Percentiles rank a stretch among this genome's conserved stretches.
phyloP scores from a whole-genome alignment of 2,113 vertebrate genomes.

The Oplegnathus fasciatus region DNA sequence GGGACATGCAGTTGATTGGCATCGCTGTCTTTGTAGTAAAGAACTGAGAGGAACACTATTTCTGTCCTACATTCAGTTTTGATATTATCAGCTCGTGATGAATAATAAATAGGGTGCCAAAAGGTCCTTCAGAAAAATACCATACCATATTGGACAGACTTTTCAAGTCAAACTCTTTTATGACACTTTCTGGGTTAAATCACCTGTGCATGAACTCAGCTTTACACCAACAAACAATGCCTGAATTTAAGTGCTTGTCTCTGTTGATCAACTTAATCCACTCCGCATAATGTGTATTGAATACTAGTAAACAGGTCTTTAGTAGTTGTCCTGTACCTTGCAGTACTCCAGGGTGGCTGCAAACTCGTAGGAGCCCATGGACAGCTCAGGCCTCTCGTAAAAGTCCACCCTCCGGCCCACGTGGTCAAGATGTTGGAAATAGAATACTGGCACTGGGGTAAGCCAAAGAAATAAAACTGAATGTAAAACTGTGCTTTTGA shows the following conservation, averaged over 20 bases:
- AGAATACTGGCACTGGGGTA: slow-evolving; percentile 89
- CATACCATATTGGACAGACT: background rate
- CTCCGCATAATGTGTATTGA: background rate
- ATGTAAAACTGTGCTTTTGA: background rate
- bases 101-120: slow-evolving; percentile 36
- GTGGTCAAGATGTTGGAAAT: slow-evolving; percentile 98
- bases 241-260: background rate
- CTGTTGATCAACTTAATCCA: background rate
- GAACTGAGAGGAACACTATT: background rate
- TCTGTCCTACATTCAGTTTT: background rate
- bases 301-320: background rate
- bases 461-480: slow-evolving; percentile 35
- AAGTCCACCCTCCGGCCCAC: slow-evolving; percentile 91
- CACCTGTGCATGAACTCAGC: background rate
- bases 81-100: slow-evolving; percentile 22
- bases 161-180: background rate
- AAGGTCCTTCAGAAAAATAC: slow-evolving; percentile 6
- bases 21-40: slow-evolving; percentile 10
- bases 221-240: background rate
- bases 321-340: slow-evolving; percentile 84
- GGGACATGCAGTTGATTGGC: slow-evolving; percentile 14
- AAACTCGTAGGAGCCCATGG: slow-evolving; percentile 96
- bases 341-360: slow-evolving; percentile 94
- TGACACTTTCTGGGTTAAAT: background rate
- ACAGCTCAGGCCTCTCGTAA: slow-evolving; percentile 93